These are phyloP conservation scores for Timandra comae DNA, from an alignment of 2,888 invertebrate genomes.

Conservation along the genomic window DNA sequence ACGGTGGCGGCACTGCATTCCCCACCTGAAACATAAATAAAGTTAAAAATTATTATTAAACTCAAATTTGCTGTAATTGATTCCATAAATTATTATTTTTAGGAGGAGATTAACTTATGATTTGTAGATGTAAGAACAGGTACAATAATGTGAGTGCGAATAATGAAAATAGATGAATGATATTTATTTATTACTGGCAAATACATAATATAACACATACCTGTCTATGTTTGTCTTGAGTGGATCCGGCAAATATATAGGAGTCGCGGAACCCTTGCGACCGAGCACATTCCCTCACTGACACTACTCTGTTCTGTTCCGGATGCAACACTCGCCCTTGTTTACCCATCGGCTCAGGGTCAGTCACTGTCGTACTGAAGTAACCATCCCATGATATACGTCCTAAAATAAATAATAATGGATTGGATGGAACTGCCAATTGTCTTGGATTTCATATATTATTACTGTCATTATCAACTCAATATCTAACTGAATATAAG, in stretches of 20 bases:
- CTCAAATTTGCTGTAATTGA: neutral
- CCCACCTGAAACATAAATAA: slow-evolving; percentile 67
- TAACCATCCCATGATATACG: slow-evolving; percentile 89
- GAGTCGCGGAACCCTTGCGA: slow-evolving; percentile 89
- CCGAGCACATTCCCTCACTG: slow-evolving; percentile 90
- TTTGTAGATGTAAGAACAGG: too few species aligned
- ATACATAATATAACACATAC: slow-evolving; percentile 47
- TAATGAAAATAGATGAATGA: too few species aligned
- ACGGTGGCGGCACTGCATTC: slow-evolving; percentile 91
- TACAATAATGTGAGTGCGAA: too few species aligned
- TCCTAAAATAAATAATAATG: slow-evolving; percentile 56
- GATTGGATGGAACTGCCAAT: too few species aligned
- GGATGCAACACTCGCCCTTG: slow-evolving; percentile 92
- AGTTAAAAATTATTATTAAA: neutral
- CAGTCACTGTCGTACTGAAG: slow-evolving; percentile 89
- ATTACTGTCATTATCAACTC: too few species aligned
- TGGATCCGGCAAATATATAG: slow-evolving; percentile 84
- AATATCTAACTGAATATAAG: too few species aligned
- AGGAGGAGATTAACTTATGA: too few species aligned
- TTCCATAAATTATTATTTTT: too few species aligned
- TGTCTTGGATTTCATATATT: too few species aligned
- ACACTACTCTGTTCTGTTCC: slow-evolving; percentile 86
- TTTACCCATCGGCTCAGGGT: slow-evolving; percentile 94
- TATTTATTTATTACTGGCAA: too few species aligned
- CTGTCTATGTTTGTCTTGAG: slow-evolving; percentile 88